Percentiles rank a stretch among this genome's conserved stretches.
Evolutionary conservation across 2,797 vertebrate species (phyloP).

Genomic region (Macropodus opercularis): DNA sequence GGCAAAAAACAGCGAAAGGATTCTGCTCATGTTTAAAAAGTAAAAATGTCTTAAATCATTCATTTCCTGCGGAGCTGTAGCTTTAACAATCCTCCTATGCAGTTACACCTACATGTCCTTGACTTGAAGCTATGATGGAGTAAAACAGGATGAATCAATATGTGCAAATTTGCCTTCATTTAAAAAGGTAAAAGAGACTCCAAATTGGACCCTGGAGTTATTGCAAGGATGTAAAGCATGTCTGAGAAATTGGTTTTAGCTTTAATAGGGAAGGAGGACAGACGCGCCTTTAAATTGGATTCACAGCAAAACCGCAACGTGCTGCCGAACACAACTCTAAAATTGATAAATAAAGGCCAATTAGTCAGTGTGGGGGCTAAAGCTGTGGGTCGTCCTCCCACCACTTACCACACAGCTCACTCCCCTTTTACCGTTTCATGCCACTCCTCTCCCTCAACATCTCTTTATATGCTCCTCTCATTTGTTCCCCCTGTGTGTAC

Average conservation of each 20-base stretch:
- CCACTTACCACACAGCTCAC: conserved; percentile 23
- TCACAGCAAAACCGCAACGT: conserved; percentile 12
- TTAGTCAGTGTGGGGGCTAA: conserved; percentile 50
- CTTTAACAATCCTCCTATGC: not conserved
- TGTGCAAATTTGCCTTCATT: conserved; percentile 11
- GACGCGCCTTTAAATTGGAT: conserved; percentile 29
- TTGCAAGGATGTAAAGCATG: conserved; percentile 1
- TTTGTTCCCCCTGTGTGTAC: conserved; percentile 46
- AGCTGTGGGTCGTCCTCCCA: conserved; percentile 39
- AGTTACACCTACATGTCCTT: not conserved
- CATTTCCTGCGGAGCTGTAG: not conserved
- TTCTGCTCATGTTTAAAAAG: too few species aligned
- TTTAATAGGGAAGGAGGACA: conserved; percentile 24
- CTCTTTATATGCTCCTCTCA: conserved; percentile 36
- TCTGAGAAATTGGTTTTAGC: conserved; percentile 20
- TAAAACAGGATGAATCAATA: conserved; percentile 10
- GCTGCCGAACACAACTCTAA: conserved; percentile 22
- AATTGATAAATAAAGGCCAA: conserved; percentile 58
- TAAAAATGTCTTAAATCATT: not conserved
- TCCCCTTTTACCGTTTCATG: conserved; percentile 22
- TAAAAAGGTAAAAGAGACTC: conserved; percentile 12
- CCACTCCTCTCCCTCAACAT: conserved; percentile 10
- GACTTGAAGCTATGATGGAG: not conserved
- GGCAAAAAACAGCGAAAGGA: too few species aligned
- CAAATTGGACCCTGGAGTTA: conserved; percentile 22